A percentile compares a stretch with the other conserved stretches of the same genome.
phyloP scores from a whole-genome alignment of 2,888 invertebrate genomes.

The Phaedon cochleariae region DNA sequence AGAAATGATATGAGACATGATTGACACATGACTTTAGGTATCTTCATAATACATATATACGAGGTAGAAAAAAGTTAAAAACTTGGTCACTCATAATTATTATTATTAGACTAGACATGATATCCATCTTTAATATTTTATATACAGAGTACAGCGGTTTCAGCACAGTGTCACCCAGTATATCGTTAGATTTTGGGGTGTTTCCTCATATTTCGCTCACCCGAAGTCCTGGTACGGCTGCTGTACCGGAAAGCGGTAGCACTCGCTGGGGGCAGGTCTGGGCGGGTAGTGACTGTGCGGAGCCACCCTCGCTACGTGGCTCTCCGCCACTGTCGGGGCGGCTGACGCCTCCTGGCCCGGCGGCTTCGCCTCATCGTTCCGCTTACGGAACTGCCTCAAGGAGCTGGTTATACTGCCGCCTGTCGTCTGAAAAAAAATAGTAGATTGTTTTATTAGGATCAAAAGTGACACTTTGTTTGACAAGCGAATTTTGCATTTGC shows the following conservation, averaged over 20 bases:
- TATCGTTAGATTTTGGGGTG: neutral
- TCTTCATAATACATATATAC: no score
- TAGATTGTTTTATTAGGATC: no score
- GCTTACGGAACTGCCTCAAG: conserved; percentile 59
- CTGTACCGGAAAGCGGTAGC: conserved; percentile 45
- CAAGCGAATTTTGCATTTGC: no score
- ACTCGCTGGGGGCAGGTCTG: conserved; percentile 42
- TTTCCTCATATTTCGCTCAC: conserved; percentile 40
- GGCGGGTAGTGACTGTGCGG: conserved; percentile 59
- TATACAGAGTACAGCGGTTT: neutral
- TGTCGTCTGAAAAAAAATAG: conserved; percentile 41
- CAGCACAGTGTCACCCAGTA: no score
- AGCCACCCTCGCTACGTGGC: conserved; percentile 59
- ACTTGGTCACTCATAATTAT: no score
- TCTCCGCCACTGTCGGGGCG: conserved; percentile 40
- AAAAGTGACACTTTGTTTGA: no score
- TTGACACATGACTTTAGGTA: no score
- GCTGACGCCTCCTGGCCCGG: conserved; percentile 33
- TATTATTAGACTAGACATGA: no score
- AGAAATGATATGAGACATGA: no score
- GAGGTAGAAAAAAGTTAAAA: no score
- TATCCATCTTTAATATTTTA: no score
- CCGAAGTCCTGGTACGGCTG: conserved; percentile 53
- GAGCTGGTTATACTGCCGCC: conserved; percentile 54
- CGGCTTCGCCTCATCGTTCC: conserved; percentile 53